Conservation (phyloP, 1,140 invertebrate species). For the Zaprionus inermis region DNA sequence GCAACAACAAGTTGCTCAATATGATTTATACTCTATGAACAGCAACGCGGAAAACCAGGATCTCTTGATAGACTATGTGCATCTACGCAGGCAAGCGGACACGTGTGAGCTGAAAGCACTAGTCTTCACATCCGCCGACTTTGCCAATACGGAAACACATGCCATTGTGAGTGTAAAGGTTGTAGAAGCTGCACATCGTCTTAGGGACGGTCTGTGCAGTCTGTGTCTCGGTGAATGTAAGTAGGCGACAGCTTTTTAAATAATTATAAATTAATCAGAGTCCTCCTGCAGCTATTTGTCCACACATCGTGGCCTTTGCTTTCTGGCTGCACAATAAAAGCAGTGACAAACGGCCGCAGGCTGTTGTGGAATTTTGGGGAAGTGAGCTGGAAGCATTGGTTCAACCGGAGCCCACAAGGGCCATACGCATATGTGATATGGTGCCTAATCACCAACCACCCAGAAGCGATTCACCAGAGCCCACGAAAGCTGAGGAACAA, state of each 20-base stretch:
- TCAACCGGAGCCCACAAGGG: conserved; percentile 53
- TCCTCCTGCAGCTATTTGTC: conserved; percentile 50
- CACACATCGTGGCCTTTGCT: conserved; percentile 68
- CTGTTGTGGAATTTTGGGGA: conserved; percentile 75
- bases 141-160: conserved; percentile 61
- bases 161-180: conserved; percentile 65
- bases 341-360: conserved; percentile 49
- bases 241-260: background rate
- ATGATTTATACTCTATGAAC: background rate
- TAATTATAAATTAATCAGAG: background rate
- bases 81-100: conserved; percentile 55
- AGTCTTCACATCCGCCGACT: conserved; percentile 55
- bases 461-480: conserved; percentile 36
- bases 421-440: conserved; percentile 66
- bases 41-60: conserved; percentile 58
- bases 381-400: conserved; percentile 65
- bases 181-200: conserved; percentile 39
- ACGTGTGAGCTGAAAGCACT: conserved; percentile 62
- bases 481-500: conserved; percentile 52
- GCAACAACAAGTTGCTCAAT: conserved; percentile 1
- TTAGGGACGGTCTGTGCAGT: conserved; percentile 60
- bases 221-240: conserved; percentile 47
- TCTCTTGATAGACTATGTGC: conserved; percentile 72
- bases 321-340: conserved; percentile 78
- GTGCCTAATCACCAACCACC: conserved; percentile 54